Evolutionary conservation across 2,888 invertebrate genomes (phyloP), one percentile per base, ranked within the genome.

Genomic region (Hypomecis punctinalis): DNA sequence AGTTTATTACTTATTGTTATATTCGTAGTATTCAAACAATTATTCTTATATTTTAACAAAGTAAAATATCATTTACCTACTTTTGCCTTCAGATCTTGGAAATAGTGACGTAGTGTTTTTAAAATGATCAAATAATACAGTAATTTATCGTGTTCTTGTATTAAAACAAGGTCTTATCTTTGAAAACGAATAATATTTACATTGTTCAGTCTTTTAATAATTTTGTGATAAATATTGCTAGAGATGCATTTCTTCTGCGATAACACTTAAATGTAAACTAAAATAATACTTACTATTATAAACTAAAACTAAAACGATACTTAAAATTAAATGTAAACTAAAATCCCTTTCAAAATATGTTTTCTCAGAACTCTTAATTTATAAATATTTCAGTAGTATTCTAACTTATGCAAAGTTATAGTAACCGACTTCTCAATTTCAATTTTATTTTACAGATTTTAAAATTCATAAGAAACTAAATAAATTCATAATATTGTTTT

Each of bases 1-100:
- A 52, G 33, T 35, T 54, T 54, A 49, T 63, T 13, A 35, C 11
- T 11, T 23, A 64, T 64, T 60, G 60, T 59, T 54, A 39, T 51
- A 46, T 60, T 47, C 46, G 13, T 56, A 42, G 56, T 57, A 60
- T 37, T 11, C 13, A 51, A 56, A 46, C 13, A 47, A 33, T 45
- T 9, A n/a, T 51, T 51, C n/a, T 37, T 58, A 35, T 36, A 13
- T 35, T 57, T 39, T 42, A 36, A 43, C 23, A 40, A 52, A 43
- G 11, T 43, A 36, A 35, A 36, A 35, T 45, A 43, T 36, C 1
- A 9, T 45, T 35, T 54, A 45, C 8, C 54, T 36, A 33, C 43
- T 54, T 53, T 53, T 6, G 54, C 33, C 9, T 40, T 11, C 10
- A 53, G 8, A 5, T 60, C 52, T 46, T 52, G 46, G 33, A 60